phyloP scores from a whole-genome alignment of 2,888 invertebrate species.

The Nomada flava region DNA sequence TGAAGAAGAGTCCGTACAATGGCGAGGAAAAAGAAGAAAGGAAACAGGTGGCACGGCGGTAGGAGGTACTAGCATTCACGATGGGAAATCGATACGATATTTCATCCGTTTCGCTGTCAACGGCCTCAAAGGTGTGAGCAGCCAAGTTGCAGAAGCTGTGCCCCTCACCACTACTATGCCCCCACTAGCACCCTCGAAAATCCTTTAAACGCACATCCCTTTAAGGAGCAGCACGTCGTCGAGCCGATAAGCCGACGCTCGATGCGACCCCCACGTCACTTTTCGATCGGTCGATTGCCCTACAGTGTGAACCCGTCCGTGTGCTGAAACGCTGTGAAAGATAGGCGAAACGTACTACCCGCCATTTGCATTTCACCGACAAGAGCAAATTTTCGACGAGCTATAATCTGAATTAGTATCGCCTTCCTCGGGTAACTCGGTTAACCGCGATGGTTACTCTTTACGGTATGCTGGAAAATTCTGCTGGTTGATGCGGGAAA shows the following conservation, averaged over 20 bases:
- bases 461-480: neutral
- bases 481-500: no score
- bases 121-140: constrained; percentile 62
- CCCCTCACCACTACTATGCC: constrained; percentile 13
- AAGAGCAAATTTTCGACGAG: constrained; percentile 45
- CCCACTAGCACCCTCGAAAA: constrained; percentile 64
- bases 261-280: constrained; percentile 53
- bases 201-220: constrained; percentile 74
- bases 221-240: constrained; percentile 67
- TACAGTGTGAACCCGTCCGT: constrained; percentile 50
- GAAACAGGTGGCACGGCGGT: constrained; percentile 12
- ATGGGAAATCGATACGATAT: constrained; percentile 80
- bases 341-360: constrained; percentile 48
- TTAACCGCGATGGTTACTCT: constrained; percentile 6
- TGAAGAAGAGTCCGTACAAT: constrained; percentile 50
- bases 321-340: constrained; percentile 48
- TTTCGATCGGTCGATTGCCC: constrained; percentile 67
- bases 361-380: constrained; percentile 48
- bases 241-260: constrained; percentile 71
- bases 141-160: constrained; percentile 51
- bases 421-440: neutral
- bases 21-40: constrained; percentile 7
- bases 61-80: constrained; percentile 63
- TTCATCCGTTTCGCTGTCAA: constrained; percentile 77
- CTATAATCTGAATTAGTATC: constrained; percentile 41